Evolutionary conservation across 2,113 vertebrate species (phyloP).

Genomic region (Vidua chalybeata): DNA sequence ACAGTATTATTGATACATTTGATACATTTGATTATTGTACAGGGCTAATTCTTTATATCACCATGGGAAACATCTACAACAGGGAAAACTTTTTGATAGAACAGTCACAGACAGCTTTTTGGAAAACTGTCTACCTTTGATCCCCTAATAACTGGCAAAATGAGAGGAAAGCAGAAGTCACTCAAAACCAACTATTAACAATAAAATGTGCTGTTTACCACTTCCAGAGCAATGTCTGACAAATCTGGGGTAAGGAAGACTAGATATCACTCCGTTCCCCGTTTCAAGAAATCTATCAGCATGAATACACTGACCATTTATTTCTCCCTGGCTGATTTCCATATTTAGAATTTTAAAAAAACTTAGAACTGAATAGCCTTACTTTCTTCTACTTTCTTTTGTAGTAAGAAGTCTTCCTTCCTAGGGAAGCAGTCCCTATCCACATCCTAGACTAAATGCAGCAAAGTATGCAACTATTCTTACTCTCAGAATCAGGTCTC

Average conservation of each 20-base stretch:
- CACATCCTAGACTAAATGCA: not conserved
- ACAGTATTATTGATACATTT: not conserved
- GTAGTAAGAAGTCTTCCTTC: not conserved
- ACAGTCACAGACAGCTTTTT: not conserved
- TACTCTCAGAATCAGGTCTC: not conserved
- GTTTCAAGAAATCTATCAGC: not conserved
- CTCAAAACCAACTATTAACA: not conserved
- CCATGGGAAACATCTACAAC: not conserved
- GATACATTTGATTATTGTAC: not conserved
- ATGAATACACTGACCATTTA: not conserved
- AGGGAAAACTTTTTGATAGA: not conserved
- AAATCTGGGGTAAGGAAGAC: not conserved
- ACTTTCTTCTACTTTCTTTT: not conserved
- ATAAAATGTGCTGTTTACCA: not conserved
- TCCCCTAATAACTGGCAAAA: not conserved
- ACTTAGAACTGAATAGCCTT: not conserved
- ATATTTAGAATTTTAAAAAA: not conserved
- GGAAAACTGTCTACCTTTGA: not conserved
- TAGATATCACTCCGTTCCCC: not conserved
- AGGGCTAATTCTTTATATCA: not conserved
- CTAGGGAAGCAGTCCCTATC: not conserved
- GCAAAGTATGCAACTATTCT: not conserved
- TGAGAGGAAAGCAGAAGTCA: not conserved
- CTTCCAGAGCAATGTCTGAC: not conserved
- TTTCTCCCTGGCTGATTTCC: not conserved